Conservation (phyloP, 2,797 vertebrate species). For the Sebastes iracundus region DNA sequence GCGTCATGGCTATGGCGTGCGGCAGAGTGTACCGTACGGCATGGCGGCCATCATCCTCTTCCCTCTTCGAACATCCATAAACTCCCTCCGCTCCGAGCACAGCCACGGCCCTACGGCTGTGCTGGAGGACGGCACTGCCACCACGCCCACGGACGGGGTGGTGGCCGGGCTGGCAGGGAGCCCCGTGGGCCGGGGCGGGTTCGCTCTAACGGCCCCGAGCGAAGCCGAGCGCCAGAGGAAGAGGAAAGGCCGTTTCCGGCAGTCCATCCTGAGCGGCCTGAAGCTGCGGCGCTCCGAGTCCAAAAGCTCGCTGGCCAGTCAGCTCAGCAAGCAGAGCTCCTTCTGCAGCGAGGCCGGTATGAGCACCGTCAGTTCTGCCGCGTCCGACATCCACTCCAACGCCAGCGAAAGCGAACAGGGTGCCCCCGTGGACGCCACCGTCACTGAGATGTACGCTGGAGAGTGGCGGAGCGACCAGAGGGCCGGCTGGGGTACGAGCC, state of each 20-base stretch:
- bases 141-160: conserved; percentile 74
- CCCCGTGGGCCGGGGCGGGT: conserved; percentile 93
- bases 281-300: conserved; percentile 97
- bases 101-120: conserved; percentile 89
- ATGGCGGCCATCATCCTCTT: conserved; percentile 99
- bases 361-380: conserved; percentile 96
- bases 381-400: conserved; percentile 96
- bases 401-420: conserved; percentile 93
- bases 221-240: conserved; percentile 93
- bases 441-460: conserved; percentile 94
- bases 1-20: conserved; percentile 96
- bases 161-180: conserved; percentile 84
- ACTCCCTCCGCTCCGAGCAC: conserved; percentile 96
- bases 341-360: conserved; percentile 97
- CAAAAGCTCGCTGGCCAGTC: conserved; percentile 97
- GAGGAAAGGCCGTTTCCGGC: conserved; percentile 94
- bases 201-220: conserved; percentile 93
- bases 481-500: conserved; percentile 92
- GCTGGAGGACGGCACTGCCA: conserved; percentile 80
- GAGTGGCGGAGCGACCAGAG: conserved; percentile 97
- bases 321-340: conserved; percentile 98
- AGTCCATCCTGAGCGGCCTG: conserved; percentile 95
- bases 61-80: conserved; percentile 97
- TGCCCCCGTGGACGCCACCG: conserved; percentile 92
- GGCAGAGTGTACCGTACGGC: conserved; percentile 98